Evolutionary conservation across 30 jellyfish, hydroid and myxozoan genomes (phyloP).

Genomic region (Hydra vulgaris): DNA sequence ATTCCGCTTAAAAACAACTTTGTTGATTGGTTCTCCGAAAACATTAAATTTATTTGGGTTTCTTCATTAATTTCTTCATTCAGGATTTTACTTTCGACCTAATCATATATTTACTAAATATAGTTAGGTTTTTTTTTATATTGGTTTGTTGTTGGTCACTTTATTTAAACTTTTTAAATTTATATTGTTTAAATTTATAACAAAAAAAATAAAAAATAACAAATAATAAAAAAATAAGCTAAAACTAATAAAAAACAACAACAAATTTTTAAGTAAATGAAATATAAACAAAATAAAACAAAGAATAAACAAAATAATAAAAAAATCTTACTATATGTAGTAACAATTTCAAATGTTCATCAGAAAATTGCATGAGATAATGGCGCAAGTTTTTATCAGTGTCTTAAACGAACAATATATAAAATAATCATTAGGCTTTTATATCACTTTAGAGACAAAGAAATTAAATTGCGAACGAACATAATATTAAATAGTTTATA

Average conservation of each 20-base stretch:
- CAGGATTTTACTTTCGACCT: not conserved
- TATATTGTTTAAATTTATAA: too few relatives aligned
- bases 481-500: too few relatives aligned
- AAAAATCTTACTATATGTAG: constrained; percentile 8
- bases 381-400: not conserved
- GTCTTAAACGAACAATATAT: not conserved
- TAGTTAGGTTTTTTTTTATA: too few relatives aligned
- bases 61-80: not conserved
- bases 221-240: not conserved
- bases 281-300: not conserved
- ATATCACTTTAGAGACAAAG: too few relatives aligned
- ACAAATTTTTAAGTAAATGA: too few relatives aligned
- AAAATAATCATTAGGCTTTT: not conserved
- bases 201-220: not conserved
- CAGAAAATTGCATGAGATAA: not conserved
- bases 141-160: too few relatives aligned
- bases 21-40: not conserved
- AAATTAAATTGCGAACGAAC: too few relatives aligned
- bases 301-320: not conserved
- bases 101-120: too few relatives aligned
- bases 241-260: not conserved
- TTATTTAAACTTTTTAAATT: too few relatives aligned
- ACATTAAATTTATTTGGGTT: not conserved
- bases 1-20: not conserved
- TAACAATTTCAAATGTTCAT: not conserved